Conservation (phyloP, 2,113 vertebrate genomes). For the Indicator indicator region DNA sequence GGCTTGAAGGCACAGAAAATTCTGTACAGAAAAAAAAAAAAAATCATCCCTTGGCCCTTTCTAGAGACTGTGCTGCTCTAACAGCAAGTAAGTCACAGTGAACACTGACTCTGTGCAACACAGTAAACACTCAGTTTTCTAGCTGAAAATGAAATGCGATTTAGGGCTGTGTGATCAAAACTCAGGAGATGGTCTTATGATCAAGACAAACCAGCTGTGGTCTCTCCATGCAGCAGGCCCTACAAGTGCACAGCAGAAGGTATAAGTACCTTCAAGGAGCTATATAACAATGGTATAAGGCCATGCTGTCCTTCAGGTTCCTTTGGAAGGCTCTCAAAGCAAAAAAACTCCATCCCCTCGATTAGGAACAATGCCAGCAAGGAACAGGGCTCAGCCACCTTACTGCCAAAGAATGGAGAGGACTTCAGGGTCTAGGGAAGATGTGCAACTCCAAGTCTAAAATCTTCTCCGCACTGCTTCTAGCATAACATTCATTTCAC, state of each 20-base stretch:
- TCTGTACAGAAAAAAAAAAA: background rate
- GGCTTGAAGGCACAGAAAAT: background rate
- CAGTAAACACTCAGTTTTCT: background rate
- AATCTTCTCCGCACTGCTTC: background rate
- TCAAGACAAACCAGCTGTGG: background rate
- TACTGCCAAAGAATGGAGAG: background rate
- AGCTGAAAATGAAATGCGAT: background rate
- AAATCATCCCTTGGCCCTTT: background rate
- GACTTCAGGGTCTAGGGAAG: background rate
- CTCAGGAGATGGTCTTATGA: background rate
- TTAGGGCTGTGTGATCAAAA: background rate
- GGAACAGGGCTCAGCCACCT: background rate
- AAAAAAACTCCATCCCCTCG: background rate
- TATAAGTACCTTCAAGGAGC: background rate
- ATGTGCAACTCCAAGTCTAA: background rate
- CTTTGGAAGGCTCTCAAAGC: background rate
- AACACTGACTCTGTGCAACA: background rate
- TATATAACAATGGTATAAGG: fast-evolving
- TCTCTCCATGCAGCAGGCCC: background rate
- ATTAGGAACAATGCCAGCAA: background rate
- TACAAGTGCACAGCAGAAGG: background rate
- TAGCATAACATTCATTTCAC: background rate
- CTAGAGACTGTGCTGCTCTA: background rate
- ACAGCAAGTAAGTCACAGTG: background rate
- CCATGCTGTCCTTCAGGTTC: background rate